Base-by-base conservation (phyloP, 2,888 invertebrate species). In the Sphaerophoria rueppellii region DNA sequence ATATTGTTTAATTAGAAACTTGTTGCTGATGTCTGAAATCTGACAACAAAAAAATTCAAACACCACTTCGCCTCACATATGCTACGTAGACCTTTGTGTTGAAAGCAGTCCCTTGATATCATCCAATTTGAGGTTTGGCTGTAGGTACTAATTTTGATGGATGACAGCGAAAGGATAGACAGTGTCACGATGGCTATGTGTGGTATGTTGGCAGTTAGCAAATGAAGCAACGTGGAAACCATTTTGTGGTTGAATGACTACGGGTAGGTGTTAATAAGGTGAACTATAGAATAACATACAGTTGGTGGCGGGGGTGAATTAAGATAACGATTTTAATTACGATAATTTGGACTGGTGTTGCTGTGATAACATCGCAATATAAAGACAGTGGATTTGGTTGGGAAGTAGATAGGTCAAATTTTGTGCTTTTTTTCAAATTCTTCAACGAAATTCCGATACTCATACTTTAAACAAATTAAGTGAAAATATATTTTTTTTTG, bases 1-100 rank as follows among this genome's bases (percentile, higher is more conserved):
- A 67, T 67, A 81, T 60, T 71, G n/a, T 46, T 60, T 54, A 60
- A 72, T 67, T 73, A 32, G 7, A 4, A 52, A 72, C 65, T 60
- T 67, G 76, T 81, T 81, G 24, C 24, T 24, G 81, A 72, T 76
- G 57, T 52, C 9, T 43, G n/a, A 43, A 60, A 60, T 40, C 32
- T 35, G 11, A 61, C 14, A 14, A 11, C 6, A 11, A 46, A 46
- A 32, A n/a, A 46, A 32, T n/a, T 61, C 43, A n/a, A 24, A 24
- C 24, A 24, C 1, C 24, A 24, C 24, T 24, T 24, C 24, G 24
- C 24, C 24, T 1, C 24, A 24, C 24, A 24, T 24, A 24, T 24
- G 24, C 24, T 24, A 24, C 1, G 24, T 24, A 24, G 24, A 24
- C 24, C 24, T 24, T 24, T 24, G 24, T 24, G 24, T 24, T 24